A percentile compares a stretch with the other conserved stretches of the same genome.
These are phyloP conservation scores for Chromobotia macracanthus DNA, from an alignment of 2,797 vertebrate genomes.

Conservation along the genomic window DNA sequence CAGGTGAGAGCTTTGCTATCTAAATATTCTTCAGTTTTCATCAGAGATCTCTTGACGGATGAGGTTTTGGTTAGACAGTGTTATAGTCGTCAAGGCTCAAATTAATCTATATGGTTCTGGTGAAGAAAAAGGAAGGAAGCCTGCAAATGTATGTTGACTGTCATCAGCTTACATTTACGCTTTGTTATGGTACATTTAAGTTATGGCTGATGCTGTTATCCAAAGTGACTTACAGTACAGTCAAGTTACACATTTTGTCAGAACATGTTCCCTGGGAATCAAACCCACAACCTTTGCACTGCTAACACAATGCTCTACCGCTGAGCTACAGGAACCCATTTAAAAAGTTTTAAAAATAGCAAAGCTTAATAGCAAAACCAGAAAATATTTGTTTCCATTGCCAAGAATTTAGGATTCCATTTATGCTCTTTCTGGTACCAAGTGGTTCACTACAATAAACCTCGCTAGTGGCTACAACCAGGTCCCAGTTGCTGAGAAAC, in stretches of 20 bases:
- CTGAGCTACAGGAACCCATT: no score
- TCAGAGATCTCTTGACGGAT: conserved; percentile 15
- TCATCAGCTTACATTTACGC: background rate
- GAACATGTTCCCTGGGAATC: no score
- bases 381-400: conserved; percentile 24
- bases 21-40: conserved; percentile 12
- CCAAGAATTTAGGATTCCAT: conserved; percentile 26
- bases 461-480: conserved; percentile 39
- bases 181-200: no score
- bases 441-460: conserved; percentile 24
- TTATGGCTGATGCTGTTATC: no score
- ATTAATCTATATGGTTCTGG: conserved; percentile 29
- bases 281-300: no score
- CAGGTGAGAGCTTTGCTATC: background rate
- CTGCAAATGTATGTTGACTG: conserved; percentile 29
- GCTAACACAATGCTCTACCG: no score
- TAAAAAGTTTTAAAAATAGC: no score
- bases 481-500: conserved; percentile 13
- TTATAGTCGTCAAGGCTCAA: conserved; percentile 30
- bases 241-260: no score
- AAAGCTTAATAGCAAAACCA: no score
- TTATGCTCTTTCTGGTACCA: conserved; percentile 8
- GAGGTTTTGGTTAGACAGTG: background rate
- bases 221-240: no score
- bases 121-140: background rate